A percentile compares a stretch with the other conserved stretches of the same genome.
phyloP scores from a whole-genome alignment of 2,797 vertebrate species.

The Agapornis canus region DNA sequence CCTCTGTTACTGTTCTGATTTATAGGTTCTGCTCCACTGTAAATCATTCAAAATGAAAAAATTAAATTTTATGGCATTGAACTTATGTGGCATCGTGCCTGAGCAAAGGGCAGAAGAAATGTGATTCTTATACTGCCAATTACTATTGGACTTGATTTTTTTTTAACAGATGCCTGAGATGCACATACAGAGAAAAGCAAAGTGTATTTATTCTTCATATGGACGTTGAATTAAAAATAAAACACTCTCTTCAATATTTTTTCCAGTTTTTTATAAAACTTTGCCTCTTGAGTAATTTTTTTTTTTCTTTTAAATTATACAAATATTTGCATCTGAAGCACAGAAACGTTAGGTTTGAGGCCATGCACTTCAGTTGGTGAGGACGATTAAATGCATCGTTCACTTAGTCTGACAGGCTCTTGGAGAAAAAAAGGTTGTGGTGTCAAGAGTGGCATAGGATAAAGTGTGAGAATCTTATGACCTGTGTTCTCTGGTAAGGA shows the following conservation, averaged over 20 bases:
- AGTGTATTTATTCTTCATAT: constrained; percentile 49
- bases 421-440: not conserved
- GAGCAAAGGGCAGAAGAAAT: constrained; percentile 74
- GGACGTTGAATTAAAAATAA: constrained; percentile 61
- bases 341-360: constrained; percentile 25
- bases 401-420: not conserved
- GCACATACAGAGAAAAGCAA: constrained; percentile 20
- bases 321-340: constrained; percentile 62
- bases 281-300: constrained; percentile 22
- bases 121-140: constrained; percentile 74
- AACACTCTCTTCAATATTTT: constrained; percentile 21
- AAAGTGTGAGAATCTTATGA: not conserved
- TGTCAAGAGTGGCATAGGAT: not conserved
- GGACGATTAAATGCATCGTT: constrained; percentile 50
- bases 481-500: not conserved
- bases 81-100: constrained; percentile 75
- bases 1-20: constrained; percentile 88
- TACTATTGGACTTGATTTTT: constrained; percentile 65
- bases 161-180: constrained; percentile 61
- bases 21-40: constrained; percentile 80
- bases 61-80: constrained; percentile 78
- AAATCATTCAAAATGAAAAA: constrained; percentile 84
- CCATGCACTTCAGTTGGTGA: constrained; percentile 42
- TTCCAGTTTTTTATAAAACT: constrained; percentile 55
- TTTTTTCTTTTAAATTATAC: constrained; percentile 8